These are phyloP conservation scores for Epinephelus coioides DNA, from an alignment of 2,797 vertebrate species.

Conservation along the genomic window DNA sequence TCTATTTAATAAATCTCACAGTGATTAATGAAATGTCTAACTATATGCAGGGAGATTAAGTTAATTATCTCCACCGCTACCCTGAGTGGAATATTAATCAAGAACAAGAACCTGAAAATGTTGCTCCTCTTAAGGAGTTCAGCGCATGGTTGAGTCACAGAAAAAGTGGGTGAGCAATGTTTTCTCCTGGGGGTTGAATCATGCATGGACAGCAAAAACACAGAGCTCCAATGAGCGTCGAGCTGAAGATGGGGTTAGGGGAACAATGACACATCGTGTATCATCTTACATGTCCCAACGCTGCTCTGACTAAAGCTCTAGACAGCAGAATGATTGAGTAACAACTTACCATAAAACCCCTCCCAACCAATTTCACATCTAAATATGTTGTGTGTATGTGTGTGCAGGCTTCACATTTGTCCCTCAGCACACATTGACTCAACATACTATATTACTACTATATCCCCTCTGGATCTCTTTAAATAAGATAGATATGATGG, in stretches of 20 bases:
- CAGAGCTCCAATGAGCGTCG: constrained; percentile 43
- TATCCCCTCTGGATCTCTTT: constrained; percentile 69
- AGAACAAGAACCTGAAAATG: constrained; percentile 44
- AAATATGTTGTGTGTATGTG: constrained; percentile 45
- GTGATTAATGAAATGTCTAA: constrained; percentile 68
- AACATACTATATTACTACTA: constrained; percentile 56
- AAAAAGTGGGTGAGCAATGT: constrained; percentile 70
- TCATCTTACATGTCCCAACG: constrained; percentile 75
- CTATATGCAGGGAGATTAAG: constrained; percentile 60
- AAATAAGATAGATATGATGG: constrained; percentile 75
- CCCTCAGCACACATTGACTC: constrained; percentile 63
- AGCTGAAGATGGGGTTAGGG: constrained; percentile 69
- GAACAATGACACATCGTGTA: constrained; percentile 84
- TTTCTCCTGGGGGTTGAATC: constrained; percentile 74
- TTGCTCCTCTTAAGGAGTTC: constrained; percentile 32
- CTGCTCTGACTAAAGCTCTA: constrained; percentile 72
- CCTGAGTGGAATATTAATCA: constrained; percentile 70
- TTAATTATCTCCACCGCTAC: constrained; percentile 57
- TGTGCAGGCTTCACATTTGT: constrained; percentile 49
- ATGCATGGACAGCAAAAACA: constrained; percentile 74
- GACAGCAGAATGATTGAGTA: constrained; percentile 80
- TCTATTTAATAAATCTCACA: constrained; percentile 57
- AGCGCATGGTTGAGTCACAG: constrained; percentile 65
- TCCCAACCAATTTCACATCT: constrained; percentile 74
- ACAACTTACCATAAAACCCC: constrained; percentile 83